phyloP scores from a whole-genome alignment of 2,797 vertebrate genomes.

The Hemibagrus guttatus region DNA sequence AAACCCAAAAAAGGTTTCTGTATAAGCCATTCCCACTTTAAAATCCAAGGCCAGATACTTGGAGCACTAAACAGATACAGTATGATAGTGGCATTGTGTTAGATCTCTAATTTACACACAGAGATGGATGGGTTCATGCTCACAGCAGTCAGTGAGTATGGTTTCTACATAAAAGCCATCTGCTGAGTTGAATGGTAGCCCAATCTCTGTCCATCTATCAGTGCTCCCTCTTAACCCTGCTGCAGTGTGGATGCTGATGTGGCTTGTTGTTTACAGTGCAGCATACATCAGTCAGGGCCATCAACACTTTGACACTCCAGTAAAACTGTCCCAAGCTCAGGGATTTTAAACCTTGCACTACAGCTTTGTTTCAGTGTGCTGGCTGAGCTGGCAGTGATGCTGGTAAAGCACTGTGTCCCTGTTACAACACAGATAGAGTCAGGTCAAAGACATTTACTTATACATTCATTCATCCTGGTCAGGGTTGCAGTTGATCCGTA shows the following conservation, averaged over 20 bases:
- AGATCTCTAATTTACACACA: not conserved
- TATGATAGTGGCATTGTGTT: not conserved
- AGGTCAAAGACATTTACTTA: not conserved
- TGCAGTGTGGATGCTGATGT: constrained; percentile 21
- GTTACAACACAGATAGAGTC: constrained; percentile 11
- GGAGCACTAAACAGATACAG: not conserved
- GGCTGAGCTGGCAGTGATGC: not conserved
- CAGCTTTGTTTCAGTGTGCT: not conserved
- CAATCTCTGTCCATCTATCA: constrained; percentile 16
- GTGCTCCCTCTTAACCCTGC: constrained; percentile 4
- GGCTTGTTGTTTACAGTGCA: constrained; percentile 13
- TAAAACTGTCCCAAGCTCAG: not conserved
- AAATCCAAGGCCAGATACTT: not conserved
- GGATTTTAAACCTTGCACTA: not conserved
- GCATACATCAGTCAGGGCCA: constrained; percentile 1
- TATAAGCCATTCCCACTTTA: not conserved
- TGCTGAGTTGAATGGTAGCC: constrained; percentile 5
- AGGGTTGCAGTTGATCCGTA: not conserved
- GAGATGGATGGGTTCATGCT: not conserved
- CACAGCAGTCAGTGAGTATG: not conserved
- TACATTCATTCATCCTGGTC: not conserved
- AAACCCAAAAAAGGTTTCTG: not conserved
- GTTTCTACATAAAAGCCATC: constrained; percentile 1
- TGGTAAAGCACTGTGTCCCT: not conserved
- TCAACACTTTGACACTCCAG: not conserved